These are phyloP conservation scores for Kryptolebias marmoratus DNA, from an alignment of 2,113 vertebrate genomes.

Conservation along the genomic window DNA sequence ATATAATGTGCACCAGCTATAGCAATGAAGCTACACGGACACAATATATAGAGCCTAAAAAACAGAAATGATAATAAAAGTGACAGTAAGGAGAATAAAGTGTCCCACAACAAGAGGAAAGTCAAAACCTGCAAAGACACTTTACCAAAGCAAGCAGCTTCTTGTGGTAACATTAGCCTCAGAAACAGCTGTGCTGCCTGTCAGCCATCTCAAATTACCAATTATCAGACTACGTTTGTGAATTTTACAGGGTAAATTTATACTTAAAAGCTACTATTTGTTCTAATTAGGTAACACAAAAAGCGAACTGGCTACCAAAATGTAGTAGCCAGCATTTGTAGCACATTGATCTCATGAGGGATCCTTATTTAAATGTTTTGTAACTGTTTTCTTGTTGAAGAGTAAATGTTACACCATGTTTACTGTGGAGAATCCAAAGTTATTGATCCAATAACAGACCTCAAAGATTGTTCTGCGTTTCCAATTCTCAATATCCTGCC, in stretches of 20 bases:
- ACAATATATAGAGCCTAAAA: not conserved
- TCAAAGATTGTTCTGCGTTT: not conserved
- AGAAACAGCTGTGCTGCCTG: not conserved
- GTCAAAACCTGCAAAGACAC: no score
- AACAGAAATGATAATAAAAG: not conserved
- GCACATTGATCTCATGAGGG: no score
- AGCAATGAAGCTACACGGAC: not conserved
- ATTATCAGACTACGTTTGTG: not conserved
- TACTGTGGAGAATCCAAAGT: not conserved
- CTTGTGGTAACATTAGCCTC: not conserved
- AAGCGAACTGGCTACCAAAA: not conserved
- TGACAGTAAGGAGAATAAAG: no score
- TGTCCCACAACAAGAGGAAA: no score
- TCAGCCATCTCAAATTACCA: not conserved
- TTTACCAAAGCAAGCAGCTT: no score
- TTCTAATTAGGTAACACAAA: not conserved
- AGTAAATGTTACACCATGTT: not conserved
- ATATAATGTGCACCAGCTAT: not conserved
- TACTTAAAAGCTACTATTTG: not conserved
- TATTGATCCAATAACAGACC: not conserved
- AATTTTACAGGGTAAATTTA: not conserved
- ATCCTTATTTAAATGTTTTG: not conserved
- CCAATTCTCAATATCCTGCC: slow-evolving; percentile 2
- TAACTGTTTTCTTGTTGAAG: not conserved
- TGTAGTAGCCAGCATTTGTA: not conserved